Evolutionary conservation across 2,113 vertebrate species (phyloP).

Genomic region (Clarias gariepinus): DNA sequence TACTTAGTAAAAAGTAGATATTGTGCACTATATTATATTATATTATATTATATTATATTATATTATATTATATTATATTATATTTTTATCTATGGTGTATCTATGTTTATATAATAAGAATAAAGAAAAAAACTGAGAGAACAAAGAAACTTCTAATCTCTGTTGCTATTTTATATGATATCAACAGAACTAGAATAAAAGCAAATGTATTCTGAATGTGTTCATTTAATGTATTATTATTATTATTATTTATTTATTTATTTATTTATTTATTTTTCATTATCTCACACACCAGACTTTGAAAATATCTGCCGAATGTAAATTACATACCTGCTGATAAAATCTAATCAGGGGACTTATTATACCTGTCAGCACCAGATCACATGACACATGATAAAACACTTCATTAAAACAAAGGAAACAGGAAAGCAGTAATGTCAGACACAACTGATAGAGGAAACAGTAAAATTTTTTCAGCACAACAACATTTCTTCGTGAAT

Average conservation of each 20-base stretch:
- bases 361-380: neutral
- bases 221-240: neutral
- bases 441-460: neutral
- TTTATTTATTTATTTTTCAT: neutral
- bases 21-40: neutral
- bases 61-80: too few species aligned
- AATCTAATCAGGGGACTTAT: neutral
- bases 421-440: neutral
- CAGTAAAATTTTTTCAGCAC: neutral
- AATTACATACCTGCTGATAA: neutral
- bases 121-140: neutral
- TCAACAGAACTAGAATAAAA: neutral
- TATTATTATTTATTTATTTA: neutral
- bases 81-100: neutral
- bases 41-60: too few species aligned
- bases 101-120: neutral
- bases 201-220: neutral
- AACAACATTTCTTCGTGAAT: neutral
- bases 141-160: neutral
- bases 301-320: neutral
- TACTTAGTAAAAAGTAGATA: neutral
- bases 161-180: neutral
- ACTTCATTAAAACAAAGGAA: neutral
- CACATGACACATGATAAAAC: neutral
- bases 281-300: neutral